A percentile compares a stretch with the other conserved stretches of the same genome.
These are phyloP conservation scores for Sternarchorhynchus goeldii DNA, from an alignment of 2,797 vertebrate species.

Conservation along the genomic window DNA sequence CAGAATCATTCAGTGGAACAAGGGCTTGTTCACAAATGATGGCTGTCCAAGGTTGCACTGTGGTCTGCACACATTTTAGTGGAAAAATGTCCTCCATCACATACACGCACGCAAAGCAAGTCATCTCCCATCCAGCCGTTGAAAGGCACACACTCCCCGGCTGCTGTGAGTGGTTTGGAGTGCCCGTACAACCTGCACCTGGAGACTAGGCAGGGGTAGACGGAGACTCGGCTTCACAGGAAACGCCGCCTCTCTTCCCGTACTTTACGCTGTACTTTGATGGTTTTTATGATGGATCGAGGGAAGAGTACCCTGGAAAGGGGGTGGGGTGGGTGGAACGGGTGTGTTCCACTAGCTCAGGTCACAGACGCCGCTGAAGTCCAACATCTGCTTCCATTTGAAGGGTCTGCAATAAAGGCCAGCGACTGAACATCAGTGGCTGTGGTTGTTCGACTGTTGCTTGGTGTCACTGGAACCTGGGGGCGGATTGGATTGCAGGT, in stretches of 20 bases:
- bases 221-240: constrained; percentile 33
- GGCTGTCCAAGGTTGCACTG: constrained; percentile 52
- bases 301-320: constrained; percentile 54
- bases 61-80: constrained; percentile 52
- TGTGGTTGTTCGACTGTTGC: constrained; percentile 51
- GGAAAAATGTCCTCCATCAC: constrained; percentile 52
- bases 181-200: constrained; percentile 53
- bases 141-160: constrained; percentile 45
- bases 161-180: constrained; percentile 53
- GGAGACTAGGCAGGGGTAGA: constrained; percentile 34
- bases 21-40: constrained; percentile 47
- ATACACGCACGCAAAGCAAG: constrained; percentile 35
- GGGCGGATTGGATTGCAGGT: constrained; percentile 40
- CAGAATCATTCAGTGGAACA: constrained; percentile 47
- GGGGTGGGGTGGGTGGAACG: constrained; percentile 20
- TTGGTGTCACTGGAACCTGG: constrained; percentile 53
- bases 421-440: constrained; percentile 52
- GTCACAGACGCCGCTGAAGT: constrained; percentile 56
- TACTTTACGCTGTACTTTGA: constrained; percentile 52
- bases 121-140: constrained; percentile 50
- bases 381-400: constrained; percentile 67
- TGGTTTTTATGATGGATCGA: constrained; percentile 61
- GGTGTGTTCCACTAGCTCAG: constrained; percentile 50
- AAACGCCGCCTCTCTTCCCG: constrained; percentile 44
- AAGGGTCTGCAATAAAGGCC: constrained; percentile 51